These are phyloP conservation scores for Nesogale talazaci DNA, from an alignment of 2,113 vertebrate genomes.

Conservation along the genomic window DNA sequence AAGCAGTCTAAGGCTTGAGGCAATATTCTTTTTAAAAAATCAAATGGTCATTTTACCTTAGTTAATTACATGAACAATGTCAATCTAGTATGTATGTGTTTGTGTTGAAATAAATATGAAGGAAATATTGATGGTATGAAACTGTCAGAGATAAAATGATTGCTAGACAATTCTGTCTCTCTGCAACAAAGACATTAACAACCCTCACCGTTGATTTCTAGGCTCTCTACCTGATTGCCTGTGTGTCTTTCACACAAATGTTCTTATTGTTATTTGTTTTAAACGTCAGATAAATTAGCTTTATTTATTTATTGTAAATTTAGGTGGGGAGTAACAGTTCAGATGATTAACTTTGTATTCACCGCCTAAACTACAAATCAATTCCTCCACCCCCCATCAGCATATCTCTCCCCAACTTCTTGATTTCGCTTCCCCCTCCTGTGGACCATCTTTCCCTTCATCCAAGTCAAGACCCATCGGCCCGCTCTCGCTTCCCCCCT, in stretches of 20 bases:
- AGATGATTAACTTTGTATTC: too few relatives aligned
- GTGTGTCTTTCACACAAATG: neutral
- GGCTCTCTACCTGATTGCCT: neutral
- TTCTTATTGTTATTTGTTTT: neutral
- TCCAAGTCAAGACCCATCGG: too few relatives aligned
- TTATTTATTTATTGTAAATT: too few relatives aligned
- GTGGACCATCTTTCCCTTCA: too few relatives aligned
- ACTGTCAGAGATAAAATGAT: slow-evolving; percentile 7
- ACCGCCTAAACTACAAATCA: too few relatives aligned
- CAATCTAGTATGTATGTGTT: neutral
- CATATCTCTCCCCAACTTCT: too few relatives aligned
- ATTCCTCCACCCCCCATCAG: too few relatives aligned
- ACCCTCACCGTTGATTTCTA: neutral
- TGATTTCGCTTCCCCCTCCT: too few relatives aligned
- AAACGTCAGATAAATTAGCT: neutral
- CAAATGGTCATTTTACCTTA: slow-evolving; percentile 38
- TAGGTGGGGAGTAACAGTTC: too few relatives aligned
- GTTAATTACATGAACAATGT: slow-evolving; percentile 23
- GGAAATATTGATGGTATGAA: slow-evolving; percentile 9
- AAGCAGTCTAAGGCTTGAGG: slow-evolving; percentile 1
- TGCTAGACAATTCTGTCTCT: neutral
- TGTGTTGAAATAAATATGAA: slow-evolving; percentile 16
- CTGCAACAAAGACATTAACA: neutral
- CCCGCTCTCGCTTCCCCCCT: too few relatives aligned
- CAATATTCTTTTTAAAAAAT: slow-evolving; percentile 23